These are phyloP conservation scores for Rotaria sp. DNA, from an alignment of 2,888 invertebrate genomes.

Conservation along the genomic window DNA sequence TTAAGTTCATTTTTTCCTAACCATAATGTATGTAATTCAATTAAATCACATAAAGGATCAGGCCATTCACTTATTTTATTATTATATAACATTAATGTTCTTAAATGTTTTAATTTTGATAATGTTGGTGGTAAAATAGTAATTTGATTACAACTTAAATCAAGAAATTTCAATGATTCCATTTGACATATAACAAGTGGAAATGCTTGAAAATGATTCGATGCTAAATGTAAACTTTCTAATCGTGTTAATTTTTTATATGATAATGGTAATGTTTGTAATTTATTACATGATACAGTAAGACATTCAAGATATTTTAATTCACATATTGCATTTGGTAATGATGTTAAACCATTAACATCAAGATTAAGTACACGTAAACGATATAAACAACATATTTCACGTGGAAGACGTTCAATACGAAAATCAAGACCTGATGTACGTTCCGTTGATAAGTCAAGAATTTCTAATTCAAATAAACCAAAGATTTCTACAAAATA, in stretches of 20 bases:
- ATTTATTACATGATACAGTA: constrained; percentile 34
- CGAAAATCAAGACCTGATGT: constrained; percentile 31
- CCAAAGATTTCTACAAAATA: neutral
- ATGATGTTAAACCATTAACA: constrained; percentile 25
- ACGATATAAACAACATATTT: constrained; percentile 29
- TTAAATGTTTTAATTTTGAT: constrained; percentile 30
- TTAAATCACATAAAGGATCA: constrained; percentile 26
- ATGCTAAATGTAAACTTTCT: constrained; percentile 34
- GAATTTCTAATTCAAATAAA: constrained; percentile 33
- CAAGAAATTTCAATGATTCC: constrained; percentile 29
- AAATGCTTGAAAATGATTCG: constrained; percentile 35
- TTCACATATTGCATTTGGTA: constrained; percentile 32
- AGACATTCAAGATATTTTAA: constrained; percentile 35
- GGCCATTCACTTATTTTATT: constrained; percentile 33
- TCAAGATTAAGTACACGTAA: constrained; percentile 37
- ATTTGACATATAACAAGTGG: constrained; percentile 30
- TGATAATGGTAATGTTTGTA: constrained; percentile 32
- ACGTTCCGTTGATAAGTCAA: constrained; percentile 36
- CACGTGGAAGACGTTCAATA: constrained; percentile 31
- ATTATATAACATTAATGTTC: constrained; percentile 30
- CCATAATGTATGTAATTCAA: constrained; percentile 32
- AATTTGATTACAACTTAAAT: constrained; percentile 32
- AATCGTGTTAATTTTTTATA: constrained; percentile 31
- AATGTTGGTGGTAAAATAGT: constrained; percentile 16
- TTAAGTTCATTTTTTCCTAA: constrained; percentile 33